Base-by-base conservation (phyloP, 2,113 vertebrate species). In the Eleginops maclovinus region DNA sequence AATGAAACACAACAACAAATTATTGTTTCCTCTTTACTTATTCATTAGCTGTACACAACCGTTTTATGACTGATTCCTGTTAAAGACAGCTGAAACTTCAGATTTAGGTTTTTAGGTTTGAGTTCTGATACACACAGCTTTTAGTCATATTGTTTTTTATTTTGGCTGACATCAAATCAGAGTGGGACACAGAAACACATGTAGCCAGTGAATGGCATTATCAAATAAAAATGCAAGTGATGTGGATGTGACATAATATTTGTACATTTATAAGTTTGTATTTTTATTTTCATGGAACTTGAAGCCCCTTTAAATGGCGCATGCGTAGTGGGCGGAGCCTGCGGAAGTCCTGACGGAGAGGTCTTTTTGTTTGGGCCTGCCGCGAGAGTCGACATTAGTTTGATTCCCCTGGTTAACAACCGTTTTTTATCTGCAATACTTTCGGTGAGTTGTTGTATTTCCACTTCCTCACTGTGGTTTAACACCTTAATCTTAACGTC, bases 371-470 rank as follows among this genome's bases (percentile, higher is more conserved):
- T 85, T 90, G 84, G 83, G 65, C 87, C 78, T n/a, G 54, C 51
- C n/a, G 19, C 76, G 69, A 81, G 19, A 72, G 14, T 81, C 77
- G 61, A 84, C 75, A 77, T 40, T 81, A 85, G 69, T 81, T 79
- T 83, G 56, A 85, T 88, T 93, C 90, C 75, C 77, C 83, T 83
- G 86, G 81, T 91, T 85, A 77, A 86, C 80, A 89, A 92, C 92
- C 91, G 91, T 91, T 95, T 93, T 93, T 93, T 93, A 94, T 95
- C 93, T 92, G 95, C 90, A 94, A 92, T 94, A 58, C 93, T 93
- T 94, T 95, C 94, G 94, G 95, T 95, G 81, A 94, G 94, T 88
- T 14, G 0, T 5, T 0, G 0, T 0, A 1, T 24, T 13, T 24
- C 0, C 28, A 0, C 0, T 0, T 1, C 9, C 11, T 3, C 1